Evolutionary conservation across 2,797 vertebrate genomes (phyloP), one percentile per base, ranked within the genome.

Genomic region (Anas acuta): DNA sequence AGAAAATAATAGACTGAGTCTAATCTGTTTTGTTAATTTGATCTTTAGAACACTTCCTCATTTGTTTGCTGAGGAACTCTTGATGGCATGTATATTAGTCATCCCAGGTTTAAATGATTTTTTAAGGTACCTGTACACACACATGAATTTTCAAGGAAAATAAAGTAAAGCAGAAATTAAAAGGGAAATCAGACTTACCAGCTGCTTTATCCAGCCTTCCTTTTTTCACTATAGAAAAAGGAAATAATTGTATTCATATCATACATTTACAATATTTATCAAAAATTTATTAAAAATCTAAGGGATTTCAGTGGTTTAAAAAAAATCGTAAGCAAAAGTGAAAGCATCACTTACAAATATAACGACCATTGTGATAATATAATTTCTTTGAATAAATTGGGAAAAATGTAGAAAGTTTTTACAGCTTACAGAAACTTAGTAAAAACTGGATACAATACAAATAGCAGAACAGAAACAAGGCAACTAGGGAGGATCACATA

Each of bases 141-240:
- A 70, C 15, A 37, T 3, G 6, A 23, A 43, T 19, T 16, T 2
- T 20, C 32, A 72, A 78, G 35, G 91, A 91, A 81, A n/a, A 56
- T 57, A 91, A 84, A n/a, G 2, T 22, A 75, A 77, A 87, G 17
- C 20, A 87, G 60, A 91, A 64, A 83, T 11, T 53, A 19, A 79
- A 87, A 61, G 15, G 19, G 7, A 77, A 87, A 53, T 22, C 13
- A 79, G 39, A 97, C 96, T 97, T 91, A 97, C 97, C 96, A 69
- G 71, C 47, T 65, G 89, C 70, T 94, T 94, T 95, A 89, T 80
- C 43, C 84, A 98, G 66, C 61, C 78, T 96, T 76, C 96, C 97
- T 96, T 85, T 97, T 93, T 97, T 97, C 71, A 98, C 97, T 98
- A 39, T 43, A 28, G 10, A 66, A 88, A 92, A 32, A n/a, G 43